phyloP scores from a whole-genome alignment of 2,888 invertebrate genomes.

The Trissolcus japonicus region DNA sequence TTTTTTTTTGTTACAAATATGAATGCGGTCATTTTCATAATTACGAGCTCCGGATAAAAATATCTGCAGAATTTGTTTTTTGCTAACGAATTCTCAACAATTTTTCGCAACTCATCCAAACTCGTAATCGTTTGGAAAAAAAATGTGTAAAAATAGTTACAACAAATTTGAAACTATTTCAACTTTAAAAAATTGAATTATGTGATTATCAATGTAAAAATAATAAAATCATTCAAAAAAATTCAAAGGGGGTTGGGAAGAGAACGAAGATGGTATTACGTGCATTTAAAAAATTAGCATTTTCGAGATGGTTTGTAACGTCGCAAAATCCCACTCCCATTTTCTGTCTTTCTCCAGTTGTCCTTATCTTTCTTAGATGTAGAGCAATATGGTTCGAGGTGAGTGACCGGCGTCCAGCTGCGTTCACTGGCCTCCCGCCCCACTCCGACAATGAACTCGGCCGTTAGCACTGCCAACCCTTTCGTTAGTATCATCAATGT shows the following conservation, averaged over 20 bases:
- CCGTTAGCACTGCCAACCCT: conserved; percentile 31
- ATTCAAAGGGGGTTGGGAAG: too few species aligned
- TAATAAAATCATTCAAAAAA: too few species aligned
- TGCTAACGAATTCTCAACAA: too few species aligned
- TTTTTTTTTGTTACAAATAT: not conserved
- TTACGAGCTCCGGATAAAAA: too few species aligned
- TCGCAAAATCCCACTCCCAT: conserved; percentile 48
- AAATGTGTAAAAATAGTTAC: conserved; percentile 2
- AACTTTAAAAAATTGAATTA: too few species aligned
- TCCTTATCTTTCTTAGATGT: conserved; percentile 71
- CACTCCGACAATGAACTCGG: conserved; percentile 57
- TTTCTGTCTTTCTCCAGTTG: conserved; percentile 51
- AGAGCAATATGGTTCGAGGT: conserved; percentile 75
- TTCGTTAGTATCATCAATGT: conserved; percentile 37
- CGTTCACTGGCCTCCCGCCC: conserved; percentile 74
- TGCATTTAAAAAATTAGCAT: conserved; percentile 34
- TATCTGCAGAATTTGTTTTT: too few species aligned
- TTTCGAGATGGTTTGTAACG: conserved; percentile 37
- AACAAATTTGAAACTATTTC: too few species aligned
- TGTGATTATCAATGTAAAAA: too few species aligned
- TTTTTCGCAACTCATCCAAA: too few species aligned
- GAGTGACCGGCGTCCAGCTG: conserved; percentile 76
- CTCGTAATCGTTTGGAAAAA: not conserved
- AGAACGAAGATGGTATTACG: too few species aligned
- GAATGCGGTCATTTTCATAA: too few species aligned